Evolutionary conservation across 2,797 vertebrate genomes (phyloP).

Genomic region (Leucoraja ocellata): DNA sequence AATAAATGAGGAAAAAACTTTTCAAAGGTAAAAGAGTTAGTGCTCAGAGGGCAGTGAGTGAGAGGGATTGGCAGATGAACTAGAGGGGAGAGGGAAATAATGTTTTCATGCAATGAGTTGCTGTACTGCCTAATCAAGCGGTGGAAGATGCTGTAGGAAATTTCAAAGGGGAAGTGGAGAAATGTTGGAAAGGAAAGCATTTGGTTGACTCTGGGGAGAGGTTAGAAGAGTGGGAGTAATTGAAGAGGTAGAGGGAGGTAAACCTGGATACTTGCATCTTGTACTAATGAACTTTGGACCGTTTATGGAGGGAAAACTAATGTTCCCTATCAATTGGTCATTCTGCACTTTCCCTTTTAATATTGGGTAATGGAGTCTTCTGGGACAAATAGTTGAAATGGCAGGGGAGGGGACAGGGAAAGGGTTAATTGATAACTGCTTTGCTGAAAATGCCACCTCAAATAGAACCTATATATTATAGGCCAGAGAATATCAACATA

Average conservation of each 20-base stretch:
- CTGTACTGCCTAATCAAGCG: background rate
- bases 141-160: background rate
- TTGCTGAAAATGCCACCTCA: background rate
- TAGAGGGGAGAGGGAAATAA: background rate
- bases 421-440: background rate
- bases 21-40: no score
- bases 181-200: background rate
- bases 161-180: background rate
- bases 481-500: background rate
- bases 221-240: background rate
- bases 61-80: background rate
- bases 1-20: no score
- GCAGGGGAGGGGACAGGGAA: background rate
- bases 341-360: background rate
- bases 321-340: background rate
- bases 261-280: background rate
- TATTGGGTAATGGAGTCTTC: background rate
- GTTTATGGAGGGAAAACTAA: background rate
- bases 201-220: background rate
- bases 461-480: background rate
- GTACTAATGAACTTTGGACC: background rate
- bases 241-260: background rate
- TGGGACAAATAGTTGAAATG: background rate
- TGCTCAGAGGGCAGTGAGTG: no score
- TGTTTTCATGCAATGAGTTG: background rate